Conservation (phyloP, 2,113 vertebrate genomes). For the Setophaga coronata region DNA sequence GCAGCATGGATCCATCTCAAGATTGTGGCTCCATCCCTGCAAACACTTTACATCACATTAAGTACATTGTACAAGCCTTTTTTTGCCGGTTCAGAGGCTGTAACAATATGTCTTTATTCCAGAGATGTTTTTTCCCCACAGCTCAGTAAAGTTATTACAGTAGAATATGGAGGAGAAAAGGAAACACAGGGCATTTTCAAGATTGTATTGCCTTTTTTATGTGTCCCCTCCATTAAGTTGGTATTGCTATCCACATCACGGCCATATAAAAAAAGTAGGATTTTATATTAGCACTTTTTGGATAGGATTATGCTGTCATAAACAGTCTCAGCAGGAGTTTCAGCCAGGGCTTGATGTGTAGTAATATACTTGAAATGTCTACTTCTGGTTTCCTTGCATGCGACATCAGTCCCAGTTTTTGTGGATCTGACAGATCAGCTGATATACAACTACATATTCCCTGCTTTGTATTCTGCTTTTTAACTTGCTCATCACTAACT, state of each 20-base stretch:
- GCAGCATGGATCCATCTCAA: neutral
- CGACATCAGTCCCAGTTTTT: neutral
- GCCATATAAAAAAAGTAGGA: conserved; percentile 29
- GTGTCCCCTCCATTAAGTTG: neutral
- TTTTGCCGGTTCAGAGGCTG: neutral
- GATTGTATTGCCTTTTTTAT: conserved; percentile 5
- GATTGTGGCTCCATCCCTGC: neutral
- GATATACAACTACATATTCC: neutral
- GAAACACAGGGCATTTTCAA: neutral
- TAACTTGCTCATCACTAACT: neutral
- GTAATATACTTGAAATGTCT: conserved; percentile 13
- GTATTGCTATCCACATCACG: neutral
- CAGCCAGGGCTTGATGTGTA: neutral
- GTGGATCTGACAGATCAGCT: neutral
- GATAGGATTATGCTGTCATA: conserved; percentile 61
- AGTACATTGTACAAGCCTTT: neutral
- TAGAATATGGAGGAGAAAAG: neutral
- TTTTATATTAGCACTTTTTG: conserved; percentile 43
- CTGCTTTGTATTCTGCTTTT: neutral
- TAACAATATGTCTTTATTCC: conserved; percentile 19
- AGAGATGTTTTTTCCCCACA: neutral
- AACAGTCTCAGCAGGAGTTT: conserved; percentile 65
- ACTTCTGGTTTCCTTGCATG: neutral
- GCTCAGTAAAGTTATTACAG: neutral
- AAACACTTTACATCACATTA: neutral